phyloP scores from a whole-genome alignment of 2,113 vertebrate species.

The Paraplagusia blochii region DNA sequence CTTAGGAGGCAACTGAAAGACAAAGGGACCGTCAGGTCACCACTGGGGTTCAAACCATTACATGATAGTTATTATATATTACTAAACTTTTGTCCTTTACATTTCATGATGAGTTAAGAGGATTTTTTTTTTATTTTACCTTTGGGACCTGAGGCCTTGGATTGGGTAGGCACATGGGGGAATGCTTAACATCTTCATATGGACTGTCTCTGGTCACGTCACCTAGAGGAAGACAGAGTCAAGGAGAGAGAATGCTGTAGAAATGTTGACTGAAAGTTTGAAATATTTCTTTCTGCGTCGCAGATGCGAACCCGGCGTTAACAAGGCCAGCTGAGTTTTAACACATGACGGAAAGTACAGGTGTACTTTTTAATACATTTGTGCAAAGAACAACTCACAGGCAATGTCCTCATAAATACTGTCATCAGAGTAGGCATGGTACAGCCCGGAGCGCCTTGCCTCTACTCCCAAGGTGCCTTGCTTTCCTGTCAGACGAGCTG shows the following conservation, averaged over 20 bases:
- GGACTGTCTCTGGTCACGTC: constrained; percentile 81
- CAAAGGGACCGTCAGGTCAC: constrained; percentile 3
- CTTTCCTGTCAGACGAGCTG: constrained; percentile 78
- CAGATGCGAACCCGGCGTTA: too few relatives aligned
- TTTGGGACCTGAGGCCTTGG: constrained; percentile 47
- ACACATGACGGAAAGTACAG: too few relatives aligned
- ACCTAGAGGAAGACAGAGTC: constrained; percentile 33
- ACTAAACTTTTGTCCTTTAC: not conserved
- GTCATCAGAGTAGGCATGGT: constrained; percentile 89
- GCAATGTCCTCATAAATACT: constrained; percentile 97
- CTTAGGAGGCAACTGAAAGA: constrained; percentile 82
- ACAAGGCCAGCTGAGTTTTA: too few relatives aligned
- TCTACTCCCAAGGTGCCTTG: constrained; percentile 66
- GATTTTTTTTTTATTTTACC: constrained; percentile 40
- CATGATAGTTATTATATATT: not conserved
- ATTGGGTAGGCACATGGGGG: constrained; percentile 81
- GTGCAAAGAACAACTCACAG: constrained; percentile 81
- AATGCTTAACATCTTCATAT: constrained; percentile 85
- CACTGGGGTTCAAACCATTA: constrained; percentile 7
- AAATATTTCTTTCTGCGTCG: too few relatives aligned
- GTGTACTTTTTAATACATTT: too few relatives aligned
- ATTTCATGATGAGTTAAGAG: constrained; percentile 1
- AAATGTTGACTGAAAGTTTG: too few relatives aligned
- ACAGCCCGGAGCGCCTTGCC: constrained; percentile 71
- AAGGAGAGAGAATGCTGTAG: constrained; percentile 6